Evolutionary conservation across 2,888 invertebrate genomes (phyloP), one percentile per base, ranked within the genome.

Genomic region (Ophioninae sp.): DNA sequence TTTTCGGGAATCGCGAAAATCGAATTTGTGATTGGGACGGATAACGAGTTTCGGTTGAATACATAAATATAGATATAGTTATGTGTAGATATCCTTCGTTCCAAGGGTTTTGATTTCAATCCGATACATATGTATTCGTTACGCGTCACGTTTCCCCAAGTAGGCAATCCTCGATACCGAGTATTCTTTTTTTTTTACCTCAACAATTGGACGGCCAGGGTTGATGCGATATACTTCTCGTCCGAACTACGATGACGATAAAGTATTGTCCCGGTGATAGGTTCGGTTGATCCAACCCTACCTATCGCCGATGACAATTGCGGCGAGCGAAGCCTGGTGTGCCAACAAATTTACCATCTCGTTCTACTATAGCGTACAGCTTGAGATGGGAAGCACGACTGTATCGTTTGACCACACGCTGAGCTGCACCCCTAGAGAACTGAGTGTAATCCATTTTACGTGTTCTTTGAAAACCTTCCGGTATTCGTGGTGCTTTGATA

Each of bases 261-360:
- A 84, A 81, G 78, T 81, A 81, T 84, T 84, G 81, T 74, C 74
- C 75, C 56, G 41, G 30, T 20, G 44, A 59, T 59, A 69, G 59
- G 50, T n/a, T 50, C 17, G 56, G 21, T 57, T 23, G 70, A 70
- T 57, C 23, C 73, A 73, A n/a, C 23, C 41, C 61, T 65, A 50
- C 21, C 69, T 78, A 70, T 81, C 37, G 77, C 64, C 62, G 44
- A 41, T 78, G 62, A 57, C 70, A 69, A 83, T 83, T 83, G 77
- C 62, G n/a, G n/a, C 75, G 30, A 76, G 7, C 65, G 62, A 59
- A 59, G 30, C 50, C 5, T 50, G 44, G 41, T 78, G 83, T 67
- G 80, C 68, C 85, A 83, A 85, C 82, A 59, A 85, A 85, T 80
- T 85, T 80, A 41, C 83, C 67, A 59, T 77, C 70, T 70, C 70